phyloP scores from a whole-genome alignment of 2,888 invertebrate species.

The Drosophila seclusa region DNA sequence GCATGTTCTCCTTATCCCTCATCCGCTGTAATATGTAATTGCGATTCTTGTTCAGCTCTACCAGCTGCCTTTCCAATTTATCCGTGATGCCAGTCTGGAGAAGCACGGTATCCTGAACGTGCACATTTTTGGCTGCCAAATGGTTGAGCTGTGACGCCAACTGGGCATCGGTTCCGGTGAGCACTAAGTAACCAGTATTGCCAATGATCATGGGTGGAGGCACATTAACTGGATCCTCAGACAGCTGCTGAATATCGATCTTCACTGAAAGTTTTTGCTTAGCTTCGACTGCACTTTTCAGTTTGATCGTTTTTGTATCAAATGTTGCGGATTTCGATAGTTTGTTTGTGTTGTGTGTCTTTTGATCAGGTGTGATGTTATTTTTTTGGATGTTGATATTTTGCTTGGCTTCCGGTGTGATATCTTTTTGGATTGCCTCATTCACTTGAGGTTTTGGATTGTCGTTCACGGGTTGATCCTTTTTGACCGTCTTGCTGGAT shows the following conservation, averaged over 20 bases:
- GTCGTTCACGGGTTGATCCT: neutral
- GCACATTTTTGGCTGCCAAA: slow-evolving; percentile 24
- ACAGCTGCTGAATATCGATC: neutral
- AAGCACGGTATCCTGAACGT: slow-evolving; percentile 2
- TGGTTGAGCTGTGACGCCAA: slow-evolving; percentile 35
- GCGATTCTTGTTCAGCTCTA: slow-evolving; percentile 24
- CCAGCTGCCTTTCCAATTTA: slow-evolving; percentile 44
- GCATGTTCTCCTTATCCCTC: slow-evolving; percentile 28
- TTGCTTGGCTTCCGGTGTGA: neutral
- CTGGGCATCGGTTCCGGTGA: slow-evolving; percentile 49
- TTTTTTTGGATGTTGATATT: neutral
- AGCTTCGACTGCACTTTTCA: neutral
- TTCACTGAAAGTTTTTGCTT: neutral
- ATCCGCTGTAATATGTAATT: slow-evolving; percentile 39
- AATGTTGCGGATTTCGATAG: neutral
- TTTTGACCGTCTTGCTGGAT: neutral
- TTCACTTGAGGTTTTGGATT: neutral
- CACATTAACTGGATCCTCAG: neutral
- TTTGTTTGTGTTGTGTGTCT: neutral
- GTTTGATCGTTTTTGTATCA: neutral
- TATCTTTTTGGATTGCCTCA: neutral
- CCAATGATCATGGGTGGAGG: slow-evolving; percentile 31
- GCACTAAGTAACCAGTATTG: slow-evolving; percentile 55
- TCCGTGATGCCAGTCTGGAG: slow-evolving; percentile 32
- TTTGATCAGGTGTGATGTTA: neutral